A percentile compares a stretch with the other conserved stretches of the same genome.
phyloP scores from a whole-genome alignment of 2,888 invertebrate genomes.

The Melinopterus prodromus region DNA sequence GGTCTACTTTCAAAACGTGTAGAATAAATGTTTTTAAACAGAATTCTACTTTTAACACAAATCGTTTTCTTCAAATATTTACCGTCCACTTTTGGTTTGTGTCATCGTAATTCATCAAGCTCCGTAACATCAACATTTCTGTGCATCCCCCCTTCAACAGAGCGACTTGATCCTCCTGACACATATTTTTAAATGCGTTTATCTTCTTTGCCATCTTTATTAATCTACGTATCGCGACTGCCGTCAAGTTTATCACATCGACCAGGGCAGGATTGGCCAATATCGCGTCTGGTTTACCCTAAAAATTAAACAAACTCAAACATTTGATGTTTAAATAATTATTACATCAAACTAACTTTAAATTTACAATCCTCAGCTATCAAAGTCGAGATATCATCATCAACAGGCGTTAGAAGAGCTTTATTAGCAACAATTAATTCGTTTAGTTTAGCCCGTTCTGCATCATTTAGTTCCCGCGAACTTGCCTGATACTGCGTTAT shows the following conservation, averaged over 20 bases:
- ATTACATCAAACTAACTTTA: slow-evolving; percentile 60
- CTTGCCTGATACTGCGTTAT: slow-evolving; percentile 68
- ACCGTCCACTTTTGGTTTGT: slow-evolving; percentile 92
- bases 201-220: slow-evolving; percentile 88
- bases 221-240: slow-evolving; percentile 87
- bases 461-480: slow-evolving; percentile 76
- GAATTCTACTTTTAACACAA: neutral
- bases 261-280: slow-evolving; percentile 74
- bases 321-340: neutral
- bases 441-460: slow-evolving; percentile 84
- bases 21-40: neutral
- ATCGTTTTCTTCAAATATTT: slow-evolving; percentile 28
- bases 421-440: slow-evolving; percentile 88
- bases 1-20: too few species aligned
- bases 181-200: slow-evolving; percentile 90
- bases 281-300: slow-evolving; percentile 45
- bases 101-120: slow-evolving; percentile 90
- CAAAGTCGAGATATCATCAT: slow-evolving; percentile 78
- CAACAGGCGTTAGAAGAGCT: slow-evolving; percentile 83
- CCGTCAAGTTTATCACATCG: slow-evolving; percentile 89
- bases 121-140: slow-evolving; percentile 94
- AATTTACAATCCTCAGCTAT: slow-evolving; percentile 72
- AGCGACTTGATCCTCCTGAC: slow-evolving; percentile 91
- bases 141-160: slow-evolving; percentile 93
- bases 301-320: slow-evolving; percentile 14